Conservation (phyloP, 2,113 vertebrate genomes). For the Sebastes schlegelii region DNA sequence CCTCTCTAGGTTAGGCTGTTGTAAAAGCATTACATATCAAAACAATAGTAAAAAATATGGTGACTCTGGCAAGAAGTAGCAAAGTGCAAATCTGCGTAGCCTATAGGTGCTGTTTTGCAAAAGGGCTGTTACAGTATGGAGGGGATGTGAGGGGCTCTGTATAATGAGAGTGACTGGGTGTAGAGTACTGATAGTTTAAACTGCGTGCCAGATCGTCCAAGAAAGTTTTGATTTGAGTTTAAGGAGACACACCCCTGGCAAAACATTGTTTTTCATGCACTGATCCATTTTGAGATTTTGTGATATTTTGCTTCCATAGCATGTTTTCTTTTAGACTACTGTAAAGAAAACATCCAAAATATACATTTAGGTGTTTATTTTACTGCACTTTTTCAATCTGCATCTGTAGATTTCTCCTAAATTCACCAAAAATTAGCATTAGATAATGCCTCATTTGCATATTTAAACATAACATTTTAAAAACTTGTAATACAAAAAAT, state of each 20-base stretch:
- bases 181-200: not conserved
- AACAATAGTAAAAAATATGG: not conserved
- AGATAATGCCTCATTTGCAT: no score
- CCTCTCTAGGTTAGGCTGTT: not conserved
- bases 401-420: no score
- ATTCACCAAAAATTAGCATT: no score
- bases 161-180: not conserved
- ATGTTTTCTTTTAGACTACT: no score
- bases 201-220: not conserved
- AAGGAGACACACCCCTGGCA: not conserved
- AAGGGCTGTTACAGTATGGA: not conserved
- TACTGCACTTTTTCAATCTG: no score
- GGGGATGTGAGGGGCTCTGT: not conserved
- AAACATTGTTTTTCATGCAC: no score
- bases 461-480: no score
- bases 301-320: no score
- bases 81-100: not conserved
- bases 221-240: not conserved
- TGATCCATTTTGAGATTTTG: no score
- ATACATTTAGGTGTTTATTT: no score
- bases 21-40: constrained; percentile 18
- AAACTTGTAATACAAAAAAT: no score
- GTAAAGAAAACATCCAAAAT: no score
- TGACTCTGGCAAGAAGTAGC: not conserved
- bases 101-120: not conserved